Evolutionary conservation across 2,797 vertebrate genomes (phyloP), one percentile per base, ranked within the genome.

Genomic region (Huso huso): DNA sequence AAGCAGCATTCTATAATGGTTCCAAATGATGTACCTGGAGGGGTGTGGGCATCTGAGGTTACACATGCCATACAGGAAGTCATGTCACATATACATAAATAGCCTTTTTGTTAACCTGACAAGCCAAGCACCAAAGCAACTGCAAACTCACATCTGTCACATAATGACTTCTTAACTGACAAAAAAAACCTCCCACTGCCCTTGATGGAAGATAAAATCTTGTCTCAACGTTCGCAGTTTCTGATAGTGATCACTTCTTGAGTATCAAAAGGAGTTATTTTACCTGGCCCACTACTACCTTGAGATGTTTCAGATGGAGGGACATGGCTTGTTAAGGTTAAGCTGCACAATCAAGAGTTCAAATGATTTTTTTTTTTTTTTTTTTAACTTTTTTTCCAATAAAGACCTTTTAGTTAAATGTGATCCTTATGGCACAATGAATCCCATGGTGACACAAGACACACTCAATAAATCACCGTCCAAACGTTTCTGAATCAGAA

Each of bases 391-490:
- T 70, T 68, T 66, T 69, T 69, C 69, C 65, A 71, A 73, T 70
- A 69, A 68, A 69, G 53, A 10, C 53, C 53, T n/a, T 55, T 10
- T 55, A 55, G 10, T n/a, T 48, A 48, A 65, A 58, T 76, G 71
- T 69, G 59, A 15, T 51, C 69, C 76, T 71, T 73, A 60, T 71
- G 76, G 77, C 69, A 70, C 10, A 53, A 69, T 68, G 13, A 58
- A 74, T 77, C 69, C 70, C 70, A 61, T 63, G 55, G 69, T 67
- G 65, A 79, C 73, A 71, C 71, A 73, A 82, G 77, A 76, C 79
- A 67, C 61, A 68, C 64, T 18, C 73, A 72, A 77, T 81, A 72
- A 63, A 71, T 76, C 4, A 9, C 74, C 74, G 57, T 69, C 65
- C 64, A 68, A 72, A 79, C 66, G 69, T 71, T 66, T 66, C 1